A percentile compares a stretch with the other conserved stretches of the same genome.
phyloP scores from a whole-genome alignment of 2,113 vertebrate genomes.

The Archocentrus centrarchus region DNA sequence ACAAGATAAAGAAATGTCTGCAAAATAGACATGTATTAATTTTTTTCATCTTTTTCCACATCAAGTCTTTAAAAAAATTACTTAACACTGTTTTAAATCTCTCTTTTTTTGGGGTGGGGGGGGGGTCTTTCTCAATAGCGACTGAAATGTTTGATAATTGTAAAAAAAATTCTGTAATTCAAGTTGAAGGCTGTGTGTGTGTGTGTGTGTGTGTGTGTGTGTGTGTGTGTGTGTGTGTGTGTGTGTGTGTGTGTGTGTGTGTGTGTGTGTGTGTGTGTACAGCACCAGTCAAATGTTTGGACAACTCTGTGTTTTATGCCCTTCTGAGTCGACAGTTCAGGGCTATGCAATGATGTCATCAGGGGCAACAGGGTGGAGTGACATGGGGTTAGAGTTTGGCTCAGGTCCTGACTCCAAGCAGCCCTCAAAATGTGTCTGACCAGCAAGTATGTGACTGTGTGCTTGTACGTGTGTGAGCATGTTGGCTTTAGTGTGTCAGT shows the following conservation, averaged over 20 bases:
- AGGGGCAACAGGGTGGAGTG: slow-evolving; percentile 58
- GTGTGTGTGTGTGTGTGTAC: neutral
- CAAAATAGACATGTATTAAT: too few species aligned
- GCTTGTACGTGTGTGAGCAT: slow-evolving; percentile 5
- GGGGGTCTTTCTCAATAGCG: neutral
- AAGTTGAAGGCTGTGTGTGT: neutral
- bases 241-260: neutral
- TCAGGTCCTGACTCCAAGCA: slow-evolving; percentile 54
- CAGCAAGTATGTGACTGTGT: slow-evolving; percentile 40
- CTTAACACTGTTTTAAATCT: too few species aligned
- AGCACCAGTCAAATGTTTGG: too few species aligned
- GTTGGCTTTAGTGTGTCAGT: neutral
- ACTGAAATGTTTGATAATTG: neutral
- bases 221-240: neutral
- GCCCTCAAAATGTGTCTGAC: slow-evolving; percentile 40
- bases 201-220: neutral
- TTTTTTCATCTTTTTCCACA: too few species aligned
- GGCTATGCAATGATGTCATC: slow-evolving; percentile 58
- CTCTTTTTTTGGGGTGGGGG: too few species aligned
- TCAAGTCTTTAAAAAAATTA: neutral
- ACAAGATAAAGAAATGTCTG: too few species aligned
- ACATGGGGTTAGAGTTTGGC: slow-evolving; percentile 67
- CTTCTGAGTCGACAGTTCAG: slow-evolving; percentile 34
- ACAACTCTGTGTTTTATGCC: neutral
- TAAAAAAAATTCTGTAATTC: neutral